phyloP scores from a whole-genome alignment of 1,140 invertebrate genomes.

The Ostrea edulis region DNA sequence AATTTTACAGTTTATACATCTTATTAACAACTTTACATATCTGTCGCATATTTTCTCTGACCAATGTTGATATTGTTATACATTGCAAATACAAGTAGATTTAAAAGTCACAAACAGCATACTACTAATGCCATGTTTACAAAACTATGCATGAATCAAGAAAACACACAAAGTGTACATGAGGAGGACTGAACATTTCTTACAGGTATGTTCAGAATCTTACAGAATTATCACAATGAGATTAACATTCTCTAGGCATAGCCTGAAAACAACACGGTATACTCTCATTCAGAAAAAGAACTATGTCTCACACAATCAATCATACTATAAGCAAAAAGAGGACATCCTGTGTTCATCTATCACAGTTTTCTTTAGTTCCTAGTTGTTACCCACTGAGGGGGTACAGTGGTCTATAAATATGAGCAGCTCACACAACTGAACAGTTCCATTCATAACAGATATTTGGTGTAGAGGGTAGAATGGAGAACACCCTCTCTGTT shows the following conservation, averaged over 20 bases:
- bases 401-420: conserved; percentile 12
- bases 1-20: background rate
- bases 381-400: background rate
- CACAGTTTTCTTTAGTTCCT: background rate
- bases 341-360: background rate
- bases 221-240: background rate
- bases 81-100: background rate
- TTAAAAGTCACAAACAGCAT: background rate
- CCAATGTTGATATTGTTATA: background rate
- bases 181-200: background rate
- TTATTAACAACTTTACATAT: background rate
- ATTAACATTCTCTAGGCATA: background rate
- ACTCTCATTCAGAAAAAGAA: background rate
- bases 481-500: background rate
- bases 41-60: background rate
- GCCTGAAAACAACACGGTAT: background rate
- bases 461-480: background rate
- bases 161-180: background rate
- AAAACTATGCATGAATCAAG: background rate
- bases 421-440: background rate
- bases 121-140: background rate
- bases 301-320: background rate
- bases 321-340: background rate
- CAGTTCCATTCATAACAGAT: background rate
- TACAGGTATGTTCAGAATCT: too few relatives aligned